A percentile compares a stretch with the other conserved stretches of the same genome.
phyloP scores from a whole-genome alignment of 1,140 invertebrate species.

The Penaeus vannamei region DNA sequence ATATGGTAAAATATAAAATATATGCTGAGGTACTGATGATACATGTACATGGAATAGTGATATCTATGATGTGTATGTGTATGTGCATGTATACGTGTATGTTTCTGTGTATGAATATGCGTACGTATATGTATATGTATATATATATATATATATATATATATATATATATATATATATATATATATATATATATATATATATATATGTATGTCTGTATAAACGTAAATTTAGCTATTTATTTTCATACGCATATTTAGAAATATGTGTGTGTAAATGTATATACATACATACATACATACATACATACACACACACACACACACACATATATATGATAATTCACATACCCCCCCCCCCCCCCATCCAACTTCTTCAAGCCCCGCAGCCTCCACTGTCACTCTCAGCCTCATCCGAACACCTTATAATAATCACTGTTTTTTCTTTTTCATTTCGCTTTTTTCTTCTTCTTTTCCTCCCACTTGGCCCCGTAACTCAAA shows the following conservation, averaged over 20 bases:
- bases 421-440: not conserved
- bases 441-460: not conserved
- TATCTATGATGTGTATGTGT: too few relatives aligned
- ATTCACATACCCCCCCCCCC: not conserved
- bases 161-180: not conserved
- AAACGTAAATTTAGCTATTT: slow-evolving; percentile 7
- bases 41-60: too few relatives aligned
- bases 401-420: not conserved
- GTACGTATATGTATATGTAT: too few relatives aligned
- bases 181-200: not conserved
- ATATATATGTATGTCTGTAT: slow-evolving; percentile 5
- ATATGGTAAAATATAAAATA: too few relatives aligned
- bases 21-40: not conserved
- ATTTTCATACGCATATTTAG: slow-evolving; percentile 20
- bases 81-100: too few relatives aligned
- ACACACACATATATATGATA: not conserved
- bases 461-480: slow-evolving; percentile 32
- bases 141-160: not conserved
- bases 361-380: not conserved
- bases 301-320: not conserved
- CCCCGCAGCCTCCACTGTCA: not conserved
- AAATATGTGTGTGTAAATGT: not conserved
- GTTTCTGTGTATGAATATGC: too few relatives aligned
- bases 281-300: not conserved
- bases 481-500: slow-evolving; percentile 47